These are phyloP conservation scores for Drosophila emarginata DNA, from an alignment of 2,888 invertebrate species.

Conservation along the genomic window DNA sequence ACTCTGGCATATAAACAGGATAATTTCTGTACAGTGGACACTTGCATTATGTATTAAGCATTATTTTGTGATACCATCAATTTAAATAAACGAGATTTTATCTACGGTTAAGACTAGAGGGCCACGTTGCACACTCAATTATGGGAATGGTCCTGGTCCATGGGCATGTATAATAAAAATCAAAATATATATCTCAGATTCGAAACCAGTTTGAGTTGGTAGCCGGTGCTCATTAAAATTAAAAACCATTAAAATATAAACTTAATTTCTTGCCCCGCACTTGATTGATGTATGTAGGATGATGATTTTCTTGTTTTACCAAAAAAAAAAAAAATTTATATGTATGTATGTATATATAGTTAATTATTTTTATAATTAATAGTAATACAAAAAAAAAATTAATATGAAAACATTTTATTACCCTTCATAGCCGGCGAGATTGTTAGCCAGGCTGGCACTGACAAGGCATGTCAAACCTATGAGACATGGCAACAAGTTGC, in stretches of 20 bases:
- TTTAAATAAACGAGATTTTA: conserved; percentile 11
- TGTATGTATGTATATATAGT: not conserved
- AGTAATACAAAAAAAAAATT: no score
- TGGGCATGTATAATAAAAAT: not conserved
- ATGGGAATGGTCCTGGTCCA: not conserved
- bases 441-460: conserved; percentile 50
- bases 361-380: conserved; percentile 33
- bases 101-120: conserved; percentile 8
- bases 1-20: conserved; percentile 24
- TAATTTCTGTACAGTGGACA: conserved; percentile 35
- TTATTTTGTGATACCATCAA: conserved; percentile 20
- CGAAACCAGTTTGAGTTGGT: conserved; percentile 48
- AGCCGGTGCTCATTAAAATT: conserved; percentile 28
- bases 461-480: conserved; percentile 44
- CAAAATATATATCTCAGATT: not conserved
- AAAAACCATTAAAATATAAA: conserved; percentile 1
- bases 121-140: conserved; percentile 7
- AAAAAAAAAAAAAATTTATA: not conserved
- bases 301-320: not conserved
- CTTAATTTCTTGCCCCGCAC: conserved; percentile 31
- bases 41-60: conserved; percentile 35
- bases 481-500: conserved; percentile 53
- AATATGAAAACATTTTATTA: conserved; percentile 43
- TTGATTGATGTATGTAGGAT: conserved; percentile 49
- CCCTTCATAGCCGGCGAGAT: conserved; percentile 79